Evolutionary conservation across 2,113 vertebrate genomes (phyloP).

Genomic region (Lepisosteus osseus): DNA sequence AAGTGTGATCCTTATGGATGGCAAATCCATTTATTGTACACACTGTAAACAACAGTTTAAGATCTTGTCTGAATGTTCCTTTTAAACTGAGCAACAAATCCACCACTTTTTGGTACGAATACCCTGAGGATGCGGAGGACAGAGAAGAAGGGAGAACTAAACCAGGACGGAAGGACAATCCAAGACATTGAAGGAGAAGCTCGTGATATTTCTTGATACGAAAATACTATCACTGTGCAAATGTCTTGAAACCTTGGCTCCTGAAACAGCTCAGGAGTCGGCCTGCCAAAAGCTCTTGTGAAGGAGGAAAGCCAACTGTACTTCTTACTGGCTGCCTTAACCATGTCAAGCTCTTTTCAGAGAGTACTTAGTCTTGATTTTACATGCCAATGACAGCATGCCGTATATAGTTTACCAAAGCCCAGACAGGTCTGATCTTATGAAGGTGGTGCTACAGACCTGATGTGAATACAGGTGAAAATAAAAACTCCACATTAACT

Average conservation of each 20-base stretch:
- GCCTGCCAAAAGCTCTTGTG: background rate
- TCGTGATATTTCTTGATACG: background rate
- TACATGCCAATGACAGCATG: background rate
- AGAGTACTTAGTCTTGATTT: background rate
- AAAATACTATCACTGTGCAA: background rate
- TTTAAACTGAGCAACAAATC: no score
- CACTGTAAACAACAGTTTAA: no score
- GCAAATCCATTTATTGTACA: no score
- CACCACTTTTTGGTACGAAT: no score
- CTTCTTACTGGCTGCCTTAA: background rate
- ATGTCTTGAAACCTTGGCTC: background rate
- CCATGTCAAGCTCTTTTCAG: background rate
- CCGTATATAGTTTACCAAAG: slow-evolving; percentile 21
- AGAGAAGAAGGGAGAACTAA: no score
- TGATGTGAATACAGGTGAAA: background rate
- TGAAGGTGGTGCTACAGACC: background rate
- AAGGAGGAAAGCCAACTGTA: background rate
- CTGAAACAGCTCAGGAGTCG: slow-evolving; percentile 5
- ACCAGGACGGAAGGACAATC: no score
- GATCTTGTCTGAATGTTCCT: no score
- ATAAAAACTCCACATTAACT: slow-evolving; percentile 23
- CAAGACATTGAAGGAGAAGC: background rate
- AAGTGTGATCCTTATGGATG: no score
- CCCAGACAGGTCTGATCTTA: background rate
- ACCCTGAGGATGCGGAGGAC: no score